A percentile compares a stretch with the other conserved stretches of the same genome.
Evolutionary conservation across 2,888 invertebrate genomes (phyloP).

Genomic region (Galeopsomyia nigrocyanea): DNA sequence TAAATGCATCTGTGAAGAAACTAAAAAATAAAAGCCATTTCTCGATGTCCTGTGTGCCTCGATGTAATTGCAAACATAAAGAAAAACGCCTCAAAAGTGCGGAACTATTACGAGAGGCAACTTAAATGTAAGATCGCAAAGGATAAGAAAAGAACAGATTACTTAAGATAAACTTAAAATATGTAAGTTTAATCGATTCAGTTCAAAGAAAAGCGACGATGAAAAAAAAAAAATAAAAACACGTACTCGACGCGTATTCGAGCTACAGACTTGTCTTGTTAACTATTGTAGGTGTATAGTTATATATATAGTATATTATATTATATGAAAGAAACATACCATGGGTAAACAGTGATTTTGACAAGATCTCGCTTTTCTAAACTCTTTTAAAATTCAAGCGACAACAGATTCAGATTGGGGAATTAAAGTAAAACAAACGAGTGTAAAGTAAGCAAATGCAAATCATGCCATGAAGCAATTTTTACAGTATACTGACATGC

Average conservation of each 20-base stretch:
- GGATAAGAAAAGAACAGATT: constrained; percentile 36
- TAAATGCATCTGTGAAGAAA: constrained; percentile 22
- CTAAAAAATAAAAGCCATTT: constrained; percentile 37
- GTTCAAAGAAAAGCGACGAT: constrained; percentile 24
- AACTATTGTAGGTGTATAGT: constrained; percentile 66
- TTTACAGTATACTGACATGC: constrained; percentile 25
- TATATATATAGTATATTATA: constrained; percentile 52
- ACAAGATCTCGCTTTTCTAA: constrained; percentile 41
- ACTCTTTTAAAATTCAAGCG: constrained; percentile 28
- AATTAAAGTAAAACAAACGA: constrained; percentile 8
- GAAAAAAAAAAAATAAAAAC: constrained; percentile 50
- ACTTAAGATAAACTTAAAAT: constrained; percentile 60
- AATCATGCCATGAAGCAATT: constrained; percentile 17
- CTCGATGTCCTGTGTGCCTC: constrained; percentile 49
- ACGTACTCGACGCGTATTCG: constrained; percentile 54
- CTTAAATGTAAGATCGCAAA: constrained; percentile 37
- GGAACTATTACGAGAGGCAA: constrained; percentile 31
- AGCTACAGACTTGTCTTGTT: constrained; percentile 65
- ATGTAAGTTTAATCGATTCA: constrained; percentile 60
- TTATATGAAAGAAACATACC: constrained; percentile 53
- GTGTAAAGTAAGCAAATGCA: not conserved
- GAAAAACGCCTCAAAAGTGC: constrained; percentile 37
- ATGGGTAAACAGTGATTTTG: constrained; percentile 62
- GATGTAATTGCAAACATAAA: constrained; percentile 39
- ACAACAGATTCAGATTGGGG: not conserved